Evolutionary conservation across 2,888 invertebrate species (phyloP).

Genomic region (Lordiphosa andalusiaca): DNA sequence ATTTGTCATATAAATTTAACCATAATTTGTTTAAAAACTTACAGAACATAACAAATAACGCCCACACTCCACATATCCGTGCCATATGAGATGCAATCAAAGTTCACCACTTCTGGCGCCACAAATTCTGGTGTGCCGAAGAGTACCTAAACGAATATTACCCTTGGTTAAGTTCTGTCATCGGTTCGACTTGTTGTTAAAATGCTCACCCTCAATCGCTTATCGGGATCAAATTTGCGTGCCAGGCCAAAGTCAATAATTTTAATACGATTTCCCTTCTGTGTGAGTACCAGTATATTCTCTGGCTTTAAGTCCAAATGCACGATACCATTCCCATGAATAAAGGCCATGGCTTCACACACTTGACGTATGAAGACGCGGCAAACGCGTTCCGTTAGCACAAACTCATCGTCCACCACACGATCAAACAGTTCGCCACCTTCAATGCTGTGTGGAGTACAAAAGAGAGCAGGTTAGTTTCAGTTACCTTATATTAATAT

Average conservation of each 20-base stretch:
- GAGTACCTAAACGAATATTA: conserved; percentile 83
- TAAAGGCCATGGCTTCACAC: conserved; percentile 98
- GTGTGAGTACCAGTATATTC: conserved; percentile 97
- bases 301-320: conserved; percentile 99
- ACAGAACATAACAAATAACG: conserved; percentile 98
- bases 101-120: conserved; percentile 99
- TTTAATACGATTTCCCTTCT: conserved; percentile 98
- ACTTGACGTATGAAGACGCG: conserved; percentile 98
- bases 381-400: conserved; percentile 97
- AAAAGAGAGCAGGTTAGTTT: background rate
- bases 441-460: conserved; percentile 86
- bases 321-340: conserved; percentile 96
- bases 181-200: background rate
- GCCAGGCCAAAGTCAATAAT: conserved; percentile 99
- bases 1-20: too few relatives aligned
- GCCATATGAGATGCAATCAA: conserved; percentile 96
- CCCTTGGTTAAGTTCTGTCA: background rate
- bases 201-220: conserved; percentile 87
- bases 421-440: conserved; percentile 99
- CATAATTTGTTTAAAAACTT: conserved; percentile 81
- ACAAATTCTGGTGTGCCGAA: conserved; percentile 99
- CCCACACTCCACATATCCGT: conserved; percentile 99
- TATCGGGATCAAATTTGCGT: conserved; percentile 93
- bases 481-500: background rate
- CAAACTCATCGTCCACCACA: conserved; percentile 98